Percentiles rank a stretch among this genome's conserved stretches.
phyloP scores from a whole-genome alignment of 2,797 vertebrate genomes.

The Tokudaia tokunoshimensis region DNA sequence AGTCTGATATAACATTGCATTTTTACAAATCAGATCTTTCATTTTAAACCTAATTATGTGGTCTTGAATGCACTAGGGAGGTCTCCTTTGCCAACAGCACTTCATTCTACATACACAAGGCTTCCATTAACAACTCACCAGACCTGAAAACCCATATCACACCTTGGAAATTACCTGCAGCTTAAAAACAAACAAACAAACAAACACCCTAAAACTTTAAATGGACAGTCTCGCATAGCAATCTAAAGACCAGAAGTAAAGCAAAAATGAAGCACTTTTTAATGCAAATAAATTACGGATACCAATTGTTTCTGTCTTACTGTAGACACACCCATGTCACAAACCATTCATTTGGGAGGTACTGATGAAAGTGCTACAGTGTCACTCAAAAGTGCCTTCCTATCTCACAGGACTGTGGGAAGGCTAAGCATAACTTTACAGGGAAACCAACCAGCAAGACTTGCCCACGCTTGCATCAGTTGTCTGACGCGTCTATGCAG shows the following conservation, averaged over 20 bases:
- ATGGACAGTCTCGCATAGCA: constrained; percentile 59
- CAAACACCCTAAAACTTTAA: constrained; percentile 38
- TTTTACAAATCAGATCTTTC: constrained; percentile 84
- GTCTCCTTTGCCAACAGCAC: constrained; percentile 67
- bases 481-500: neutral
- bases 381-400: neutral
- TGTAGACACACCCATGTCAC: constrained; percentile 11
- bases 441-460: neutral
- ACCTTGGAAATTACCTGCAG: constrained; percentile 76
- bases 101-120: constrained; percentile 76
- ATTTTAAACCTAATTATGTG: constrained; percentile 79
- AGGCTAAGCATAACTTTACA: neutral
- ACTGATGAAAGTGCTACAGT: constrained; percentile 19
- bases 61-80: constrained; percentile 78
- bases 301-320: neutral
- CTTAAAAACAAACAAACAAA: constrained; percentile 71
- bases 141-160: constrained; percentile 64
- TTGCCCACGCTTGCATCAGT: neutral
- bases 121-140: constrained; percentile 77
- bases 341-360: constrained; percentile 59
- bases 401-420: neutral
- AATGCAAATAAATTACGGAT: constrained; percentile 57
- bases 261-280: constrained; percentile 72
- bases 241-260: constrained; percentile 38
- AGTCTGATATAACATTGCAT: constrained; percentile 84